phyloP scores from a whole-genome alignment of 2,888 invertebrate species.

The Dicycla oo region DNA sequence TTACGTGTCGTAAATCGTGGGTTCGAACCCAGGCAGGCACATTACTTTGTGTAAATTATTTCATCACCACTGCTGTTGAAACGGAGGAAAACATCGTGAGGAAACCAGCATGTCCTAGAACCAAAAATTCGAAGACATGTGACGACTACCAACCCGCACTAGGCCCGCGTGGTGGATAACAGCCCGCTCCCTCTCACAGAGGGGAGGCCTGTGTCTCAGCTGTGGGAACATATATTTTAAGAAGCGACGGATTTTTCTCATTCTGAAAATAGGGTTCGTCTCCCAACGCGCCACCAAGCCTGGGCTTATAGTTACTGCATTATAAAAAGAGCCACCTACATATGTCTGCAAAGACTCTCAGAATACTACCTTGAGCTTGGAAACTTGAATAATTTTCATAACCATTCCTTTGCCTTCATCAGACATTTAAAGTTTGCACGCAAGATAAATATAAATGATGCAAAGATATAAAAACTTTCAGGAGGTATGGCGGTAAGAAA shows the following conservation, averaged over 20 bases:
- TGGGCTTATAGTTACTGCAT: conserved; percentile 12
- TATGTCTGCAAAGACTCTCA: neutral
- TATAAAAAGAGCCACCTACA: neutral
- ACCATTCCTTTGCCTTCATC: conserved; percentile 28
- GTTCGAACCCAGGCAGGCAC: too few species aligned
- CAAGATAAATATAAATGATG: conserved; percentile 39
- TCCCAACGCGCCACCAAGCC: neutral
- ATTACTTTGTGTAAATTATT: too few species aligned
- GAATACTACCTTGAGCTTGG: neutral
- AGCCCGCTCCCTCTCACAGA: too few species aligned
- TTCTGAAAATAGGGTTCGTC: conserved; percentile 12
- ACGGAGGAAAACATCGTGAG: too few species aligned
- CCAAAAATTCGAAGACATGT: too few species aligned
- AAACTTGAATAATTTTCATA: conserved; percentile 14
- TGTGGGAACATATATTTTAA: too few species aligned
- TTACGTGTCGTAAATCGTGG: too few species aligned
- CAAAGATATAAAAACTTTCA: conserved; percentile 17
- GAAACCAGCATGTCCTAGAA: too few species aligned
- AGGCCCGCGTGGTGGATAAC: too few species aligned
- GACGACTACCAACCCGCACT: too few species aligned
- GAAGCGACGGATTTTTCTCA: neutral
- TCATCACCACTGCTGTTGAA: too few species aligned
- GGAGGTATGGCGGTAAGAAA: conserved; percentile 15
- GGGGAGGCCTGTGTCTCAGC: too few species aligned
- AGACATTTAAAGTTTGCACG: conserved; percentile 19